Conservation (phyloP, 2,888 invertebrate genomes). For the Caenorhabditis sp. region DNA sequence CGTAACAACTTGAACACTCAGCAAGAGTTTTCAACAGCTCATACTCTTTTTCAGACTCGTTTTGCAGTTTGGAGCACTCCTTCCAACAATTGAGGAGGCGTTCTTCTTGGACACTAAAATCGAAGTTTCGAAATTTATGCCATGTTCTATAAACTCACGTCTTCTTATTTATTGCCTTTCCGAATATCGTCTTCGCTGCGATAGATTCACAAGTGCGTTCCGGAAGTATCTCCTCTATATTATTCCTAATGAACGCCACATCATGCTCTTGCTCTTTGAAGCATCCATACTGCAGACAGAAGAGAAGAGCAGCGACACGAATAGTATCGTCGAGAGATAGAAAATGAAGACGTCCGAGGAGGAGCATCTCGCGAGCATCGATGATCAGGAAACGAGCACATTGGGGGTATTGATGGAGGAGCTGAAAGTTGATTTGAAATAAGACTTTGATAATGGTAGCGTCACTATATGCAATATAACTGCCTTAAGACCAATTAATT, state of each 20-base stretch:
- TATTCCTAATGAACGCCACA: conserved; percentile 36
- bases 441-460: too few species aligned
- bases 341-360: conserved; percentile 46
- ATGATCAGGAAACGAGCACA: conserved; percentile 40
- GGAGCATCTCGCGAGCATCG: conserved; percentile 51
- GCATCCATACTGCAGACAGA: conserved; percentile 48
- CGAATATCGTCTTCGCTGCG: conserved; percentile 45
- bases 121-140: background rate
- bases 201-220: conserved; percentile 51
- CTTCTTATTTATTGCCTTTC: conserved; percentile 49
- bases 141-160: conserved; percentile 25
- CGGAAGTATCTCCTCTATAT: conserved; percentile 54
- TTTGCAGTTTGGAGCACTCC: conserved; percentile 6
- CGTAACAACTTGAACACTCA: conserved; percentile 50
- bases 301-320: conserved; percentile 44
- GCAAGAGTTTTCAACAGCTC: conserved; percentile 22
- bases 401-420: conserved; percentile 34
- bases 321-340: conserved; percentile 42
- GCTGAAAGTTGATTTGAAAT: too few species aligned
- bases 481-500: too few species aligned
- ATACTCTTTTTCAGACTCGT: conserved; percentile 16
- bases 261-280: conserved; percentile 31
- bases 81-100: conserved; percentile 37
- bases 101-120: conserved; percentile 45
- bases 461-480: too few species aligned